phyloP scores from a whole-genome alignment of 2,888 invertebrate genomes.

The Ditylenchus weischeri region DNA sequence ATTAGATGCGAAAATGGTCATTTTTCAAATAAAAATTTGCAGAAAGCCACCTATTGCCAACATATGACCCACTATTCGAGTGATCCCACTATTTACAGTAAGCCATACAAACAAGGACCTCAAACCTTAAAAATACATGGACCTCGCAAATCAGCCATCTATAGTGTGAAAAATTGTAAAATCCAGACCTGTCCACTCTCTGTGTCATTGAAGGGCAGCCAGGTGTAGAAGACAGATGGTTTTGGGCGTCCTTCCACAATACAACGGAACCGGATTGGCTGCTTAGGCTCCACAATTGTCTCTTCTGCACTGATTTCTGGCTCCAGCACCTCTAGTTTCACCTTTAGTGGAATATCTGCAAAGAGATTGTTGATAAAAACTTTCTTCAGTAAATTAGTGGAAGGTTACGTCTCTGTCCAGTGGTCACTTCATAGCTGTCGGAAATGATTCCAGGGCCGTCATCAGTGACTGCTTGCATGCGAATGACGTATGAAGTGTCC shows the following conservation, averaged over 20 bases:
- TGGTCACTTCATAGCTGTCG: conserved; percentile 54
- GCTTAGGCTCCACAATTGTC: conserved; percentile 51
- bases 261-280: conserved; percentile 55
- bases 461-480: conserved; percentile 44
- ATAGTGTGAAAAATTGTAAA: neutral
- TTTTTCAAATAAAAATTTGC: too few relatives aligned
- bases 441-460: conserved; percentile 58
- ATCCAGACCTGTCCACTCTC: conserved; percentile 41
- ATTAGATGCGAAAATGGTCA: too few relatives aligned
- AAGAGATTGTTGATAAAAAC: conserved; percentile 1
- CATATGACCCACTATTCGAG: too few relatives aligned
- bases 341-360: conserved; percentile 54
- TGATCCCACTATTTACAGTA: too few relatives aligned
- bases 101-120: too few relatives aligned
- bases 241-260: conserved; percentile 56
- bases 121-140: too few relatives aligned
- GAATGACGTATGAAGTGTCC: conserved; percentile 53
- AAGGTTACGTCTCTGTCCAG: conserved; percentile 53
- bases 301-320: conserved; percentile 37
- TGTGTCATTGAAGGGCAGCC: conserved; percentile 52
- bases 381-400: neutral
- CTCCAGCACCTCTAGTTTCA: conserved; percentile 48
- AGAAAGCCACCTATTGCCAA: too few relatives aligned
- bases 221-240: conserved; percentile 54
- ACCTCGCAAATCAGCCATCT: too few relatives aligned